Conservation (phyloP, 2,888 invertebrate species). For the Tenthredo livida region DNA sequence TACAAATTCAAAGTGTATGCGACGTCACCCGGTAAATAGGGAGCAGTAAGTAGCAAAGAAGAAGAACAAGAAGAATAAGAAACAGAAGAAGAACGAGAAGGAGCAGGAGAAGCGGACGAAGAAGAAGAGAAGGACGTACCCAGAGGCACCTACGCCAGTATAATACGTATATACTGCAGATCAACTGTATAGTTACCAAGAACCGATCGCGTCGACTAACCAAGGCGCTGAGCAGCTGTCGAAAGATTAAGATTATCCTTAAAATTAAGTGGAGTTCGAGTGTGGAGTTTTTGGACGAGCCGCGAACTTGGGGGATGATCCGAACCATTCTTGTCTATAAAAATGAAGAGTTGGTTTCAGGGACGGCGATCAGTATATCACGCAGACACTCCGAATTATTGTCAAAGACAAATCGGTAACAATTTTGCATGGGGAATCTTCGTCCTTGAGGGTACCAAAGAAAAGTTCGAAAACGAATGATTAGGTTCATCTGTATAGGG, state of each 20-base stretch:
- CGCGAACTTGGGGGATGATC: slow-evolving; percentile 51
- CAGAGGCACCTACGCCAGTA: background rate
- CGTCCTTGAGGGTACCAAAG: background rate
- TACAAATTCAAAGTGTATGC: background rate
- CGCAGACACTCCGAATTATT: background rate
- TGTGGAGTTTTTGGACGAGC: slow-evolving; percentile 63
- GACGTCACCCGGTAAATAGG: background rate
- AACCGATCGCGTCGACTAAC: background rate
- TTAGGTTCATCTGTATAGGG: background rate
- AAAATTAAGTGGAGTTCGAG: slow-evolving; percentile 75
- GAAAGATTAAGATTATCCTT: slow-evolving; percentile 78
- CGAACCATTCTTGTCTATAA: background rate
- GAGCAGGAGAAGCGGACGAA: background rate
- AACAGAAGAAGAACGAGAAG: background rate
- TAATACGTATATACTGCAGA: background rate
- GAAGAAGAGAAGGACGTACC: background rate
- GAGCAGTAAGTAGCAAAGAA: background rate
- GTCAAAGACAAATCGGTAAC: slow-evolving; percentile 53
- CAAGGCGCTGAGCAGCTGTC: slow-evolving; percentile 76
- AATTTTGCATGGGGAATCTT: slow-evolving; percentile 65
- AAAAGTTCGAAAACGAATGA: background rate
- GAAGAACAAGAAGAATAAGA: background rate
- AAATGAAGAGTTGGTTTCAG: background rate
- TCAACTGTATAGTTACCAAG: background rate
- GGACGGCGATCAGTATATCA: slow-evolving; percentile 46